Conservation (phyloP, 2,888 invertebrate species). For the Patella pellucida region DNA sequence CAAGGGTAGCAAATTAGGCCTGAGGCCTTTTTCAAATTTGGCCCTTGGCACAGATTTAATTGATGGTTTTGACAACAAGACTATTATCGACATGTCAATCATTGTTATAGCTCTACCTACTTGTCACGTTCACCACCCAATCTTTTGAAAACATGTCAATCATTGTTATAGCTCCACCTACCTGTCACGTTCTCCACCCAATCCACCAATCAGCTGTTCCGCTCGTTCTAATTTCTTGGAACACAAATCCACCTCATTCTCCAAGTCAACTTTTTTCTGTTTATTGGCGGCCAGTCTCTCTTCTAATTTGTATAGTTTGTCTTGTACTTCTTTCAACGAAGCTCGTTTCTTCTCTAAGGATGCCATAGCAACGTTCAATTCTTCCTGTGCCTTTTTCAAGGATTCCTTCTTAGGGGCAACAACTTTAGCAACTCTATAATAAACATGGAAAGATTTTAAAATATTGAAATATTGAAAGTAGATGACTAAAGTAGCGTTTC, state of each 20-base stretch:
- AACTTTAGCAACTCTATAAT: conserved; percentile 69
- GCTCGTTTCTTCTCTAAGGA: conserved; percentile 71
- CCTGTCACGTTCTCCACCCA: conserved; percentile 72
- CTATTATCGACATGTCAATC: not conserved
- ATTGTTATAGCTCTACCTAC: conserved; percentile 33
- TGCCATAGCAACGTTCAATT: conserved; percentile 69
- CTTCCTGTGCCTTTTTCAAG: conserved; percentile 69
- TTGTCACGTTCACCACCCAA: conserved; percentile 71
- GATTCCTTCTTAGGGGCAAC: conserved; percentile 72
- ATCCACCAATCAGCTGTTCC: conserved; percentile 71
- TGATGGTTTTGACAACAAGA: not conserved
- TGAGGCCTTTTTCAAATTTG: too few relatives aligned
- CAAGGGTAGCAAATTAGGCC: too few relatives aligned
- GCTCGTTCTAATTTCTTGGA: conserved; percentile 71
- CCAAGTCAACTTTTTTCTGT: conserved; percentile 70
- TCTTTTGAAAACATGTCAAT: too few relatives aligned
- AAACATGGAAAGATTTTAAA: not conserved
- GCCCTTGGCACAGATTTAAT: too few relatives aligned
- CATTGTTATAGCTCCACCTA: conserved; percentile 24
- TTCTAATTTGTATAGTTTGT: conserved; percentile 69
- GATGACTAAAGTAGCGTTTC: too few relatives aligned
- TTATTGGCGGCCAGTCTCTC: conserved; percentile 70
- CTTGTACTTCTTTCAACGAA: conserved; percentile 71
- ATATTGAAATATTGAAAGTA: too few relatives aligned
- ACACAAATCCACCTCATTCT: conserved; percentile 71